A percentile compares a stretch with the other conserved stretches of the same genome.
These are phyloP conservation scores for Subanguina moxae DNA, from an alignment of 1,140 invertebrate genomes.

Conservation along the genomic window DNA sequence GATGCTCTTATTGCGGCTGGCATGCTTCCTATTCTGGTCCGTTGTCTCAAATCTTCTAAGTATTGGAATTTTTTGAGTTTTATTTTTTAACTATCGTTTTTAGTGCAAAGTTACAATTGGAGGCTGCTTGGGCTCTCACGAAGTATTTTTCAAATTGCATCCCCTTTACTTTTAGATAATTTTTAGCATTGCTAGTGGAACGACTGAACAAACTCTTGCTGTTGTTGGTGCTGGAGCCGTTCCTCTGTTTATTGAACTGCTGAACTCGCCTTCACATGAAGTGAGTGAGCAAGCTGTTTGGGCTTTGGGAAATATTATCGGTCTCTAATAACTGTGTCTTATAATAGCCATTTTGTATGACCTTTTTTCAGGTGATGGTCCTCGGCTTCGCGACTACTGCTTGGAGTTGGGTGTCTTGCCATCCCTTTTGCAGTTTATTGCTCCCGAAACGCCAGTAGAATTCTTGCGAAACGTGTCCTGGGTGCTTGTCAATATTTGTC, in stretches of 20 bases:
- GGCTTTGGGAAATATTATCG: slow-evolving; percentile 94
- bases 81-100: slow-evolving; percentile 31
- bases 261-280: slow-evolving; percentile 84
- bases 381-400: slow-evolving; percentile 78
- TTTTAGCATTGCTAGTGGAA: slow-evolving; percentile 80
- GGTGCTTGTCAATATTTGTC: slow-evolving; percentile 95
- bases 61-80: slow-evolving; percentile 58
- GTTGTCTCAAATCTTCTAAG: slow-evolving; percentile 80
- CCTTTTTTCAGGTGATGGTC: slow-evolving; percentile 72
- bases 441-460: slow-evolving; percentile 83
- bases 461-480: slow-evolving; percentile 84
- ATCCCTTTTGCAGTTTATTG: slow-evolving; percentile 79
- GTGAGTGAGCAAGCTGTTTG: slow-evolving; percentile 98
- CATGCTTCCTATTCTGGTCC: slow-evolving; percentile 85
- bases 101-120: slow-evolving; percentile 88
- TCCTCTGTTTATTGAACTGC: slow-evolving; percentile 81
- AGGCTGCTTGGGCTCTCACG: slow-evolving; percentile 96
- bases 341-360: slow-evolving; percentile 6
- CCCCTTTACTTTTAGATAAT: too few relatives aligned
- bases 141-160: slow-evolving; percentile 63
- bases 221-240: slow-evolving; percentile 88
- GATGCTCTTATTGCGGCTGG: slow-evolving; percentile 85
- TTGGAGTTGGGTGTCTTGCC: slow-evolving; percentile 81
- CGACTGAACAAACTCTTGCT: slow-evolving; percentile 86
- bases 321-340: slow-evolving; percentile 61